Base-by-base conservation (phyloP, 2,797 vertebrate genomes). In the Vultur gryphus region DNA sequence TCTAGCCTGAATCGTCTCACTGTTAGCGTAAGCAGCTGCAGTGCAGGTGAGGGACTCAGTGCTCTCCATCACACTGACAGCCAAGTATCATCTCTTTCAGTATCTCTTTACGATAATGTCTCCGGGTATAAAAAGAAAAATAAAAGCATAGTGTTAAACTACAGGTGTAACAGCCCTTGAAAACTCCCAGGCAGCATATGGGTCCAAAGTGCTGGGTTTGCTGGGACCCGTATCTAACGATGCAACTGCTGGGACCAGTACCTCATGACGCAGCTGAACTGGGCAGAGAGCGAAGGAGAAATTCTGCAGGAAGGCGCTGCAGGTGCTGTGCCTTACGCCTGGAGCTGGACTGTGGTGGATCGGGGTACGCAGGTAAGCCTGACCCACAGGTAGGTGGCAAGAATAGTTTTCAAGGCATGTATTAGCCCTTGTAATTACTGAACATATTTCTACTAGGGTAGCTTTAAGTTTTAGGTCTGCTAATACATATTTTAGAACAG, bases 51-150 rank as follows among this genome's bases (percentile, higher is more conserved):
- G 43, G 14, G 39, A 24, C 9, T 16, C 39, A 2, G 17, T 6
- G 12, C 62, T 65, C 70, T 67, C 37, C 41, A 13, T 39, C 59
- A 3, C 24, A 0, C 57, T 39, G 77, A 25, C 43, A 79, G 70
- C 81, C 26, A 28, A 65, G 24, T 3, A 5, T 6, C 66, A 13
- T 1, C 46, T 43, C 49, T 41, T 33, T 46, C 75, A 39, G 23
- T 1, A 31, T 26, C 58, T 41, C 65, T 70, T 59, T 10, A 29
- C 2, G 2, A 28, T 10, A 35, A 33, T 0, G 7, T 23, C 37
- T 57, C 18, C 3, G 7, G 39, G 11, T 58, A 39, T 10, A 61
- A 77, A 90, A 85, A 58, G 13, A 24, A 72, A 49, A 72, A 80
- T 15, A 51, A 62, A 84, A 75, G 20, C 10, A 10, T 1, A 11